A percentile compares a stretch with the other conserved stretches of the same genome.
phyloP scores from a whole-genome alignment of 1,140 invertebrate species.

The Planococcus citri region DNA sequence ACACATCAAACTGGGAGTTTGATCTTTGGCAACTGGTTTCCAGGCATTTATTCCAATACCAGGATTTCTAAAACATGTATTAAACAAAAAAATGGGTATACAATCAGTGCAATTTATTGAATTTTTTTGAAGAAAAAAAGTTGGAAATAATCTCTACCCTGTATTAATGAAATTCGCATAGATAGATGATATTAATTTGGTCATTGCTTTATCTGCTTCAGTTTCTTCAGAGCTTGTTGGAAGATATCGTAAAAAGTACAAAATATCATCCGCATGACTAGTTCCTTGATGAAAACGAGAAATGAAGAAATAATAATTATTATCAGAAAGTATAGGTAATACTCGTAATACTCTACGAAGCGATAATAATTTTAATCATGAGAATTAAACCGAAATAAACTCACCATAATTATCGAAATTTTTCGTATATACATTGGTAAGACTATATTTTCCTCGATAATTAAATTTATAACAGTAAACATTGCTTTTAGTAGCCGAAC shows the following conservation, averaged over 20 bases:
- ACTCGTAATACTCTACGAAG: neutral
- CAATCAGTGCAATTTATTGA: neutral
- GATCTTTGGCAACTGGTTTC: neutral
- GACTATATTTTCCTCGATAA: conserved; percentile 26
- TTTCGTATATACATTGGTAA: conserved; percentile 17
- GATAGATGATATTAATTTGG: neutral
- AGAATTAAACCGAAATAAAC: neutral
- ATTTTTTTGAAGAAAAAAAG: neutral
- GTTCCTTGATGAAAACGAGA: conserved; percentile 26
- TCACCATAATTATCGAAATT: conserved; percentile 15
- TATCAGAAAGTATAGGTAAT: neutral
- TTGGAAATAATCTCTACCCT: neutral
- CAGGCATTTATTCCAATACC: neutral
- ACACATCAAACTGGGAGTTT: neutral
- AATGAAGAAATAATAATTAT: neutral
- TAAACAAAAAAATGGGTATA: neutral
- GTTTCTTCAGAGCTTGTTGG: neutral
- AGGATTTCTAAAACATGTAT: neutral
- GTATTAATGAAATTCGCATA: neutral
- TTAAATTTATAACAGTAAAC: conserved; percentile 29
- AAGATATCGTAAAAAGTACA: conserved; percentile 21
- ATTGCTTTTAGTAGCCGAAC: conserved; percentile 23
- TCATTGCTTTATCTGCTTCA: neutral
- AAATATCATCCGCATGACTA: conserved; percentile 27
- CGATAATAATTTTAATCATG: neutral